Evolutionary conservation across 2,888 invertebrate genomes (phyloP).

Genomic region (Yponomeuta evonymella): DNA sequence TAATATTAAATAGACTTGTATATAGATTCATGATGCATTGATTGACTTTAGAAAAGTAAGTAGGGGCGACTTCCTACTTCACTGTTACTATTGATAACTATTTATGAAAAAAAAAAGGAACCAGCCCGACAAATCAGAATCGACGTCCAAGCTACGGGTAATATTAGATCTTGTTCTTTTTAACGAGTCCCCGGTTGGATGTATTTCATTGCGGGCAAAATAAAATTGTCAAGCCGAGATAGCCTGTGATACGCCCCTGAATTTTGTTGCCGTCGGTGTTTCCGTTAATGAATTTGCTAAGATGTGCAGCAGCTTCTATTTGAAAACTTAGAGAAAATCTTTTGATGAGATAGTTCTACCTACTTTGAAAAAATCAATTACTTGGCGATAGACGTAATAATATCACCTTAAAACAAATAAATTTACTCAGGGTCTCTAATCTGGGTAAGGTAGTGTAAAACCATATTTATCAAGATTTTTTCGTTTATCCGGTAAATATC

Average conservation of each 20-base stretch:
- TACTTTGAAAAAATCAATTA: too few relatives aligned
- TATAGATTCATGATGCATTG: too few relatives aligned
- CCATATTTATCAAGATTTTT: too few relatives aligned
- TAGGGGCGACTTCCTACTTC: background rate
- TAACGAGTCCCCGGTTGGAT: conserved; percentile 56
- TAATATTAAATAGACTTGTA: too few relatives aligned
- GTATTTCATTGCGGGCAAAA: conserved; percentile 56
- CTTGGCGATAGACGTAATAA: too few relatives aligned
- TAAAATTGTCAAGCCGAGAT: conserved; percentile 32
- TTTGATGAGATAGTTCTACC: too few relatives aligned
- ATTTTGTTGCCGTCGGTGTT: background rate
- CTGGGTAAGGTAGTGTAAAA: too few relatives aligned
- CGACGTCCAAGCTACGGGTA: conserved; percentile 25
- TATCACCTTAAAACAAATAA: too few relatives aligned
- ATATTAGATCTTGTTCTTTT: conserved; percentile 63
- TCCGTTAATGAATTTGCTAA: background rate
- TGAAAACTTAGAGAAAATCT: background rate
- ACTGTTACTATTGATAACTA: background rate
- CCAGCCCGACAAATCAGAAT: background rate
- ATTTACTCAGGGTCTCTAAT: too few relatives aligned
- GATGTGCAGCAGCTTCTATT: background rate
- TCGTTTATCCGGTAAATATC: too few relatives aligned
- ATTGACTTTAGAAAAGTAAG: too few relatives aligned
- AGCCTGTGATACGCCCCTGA: background rate
- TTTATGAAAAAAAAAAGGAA: background rate